Base-by-base conservation (phyloP, 2,797 vertebrate genomes). In the Sebastolobus altivelis region DNA sequence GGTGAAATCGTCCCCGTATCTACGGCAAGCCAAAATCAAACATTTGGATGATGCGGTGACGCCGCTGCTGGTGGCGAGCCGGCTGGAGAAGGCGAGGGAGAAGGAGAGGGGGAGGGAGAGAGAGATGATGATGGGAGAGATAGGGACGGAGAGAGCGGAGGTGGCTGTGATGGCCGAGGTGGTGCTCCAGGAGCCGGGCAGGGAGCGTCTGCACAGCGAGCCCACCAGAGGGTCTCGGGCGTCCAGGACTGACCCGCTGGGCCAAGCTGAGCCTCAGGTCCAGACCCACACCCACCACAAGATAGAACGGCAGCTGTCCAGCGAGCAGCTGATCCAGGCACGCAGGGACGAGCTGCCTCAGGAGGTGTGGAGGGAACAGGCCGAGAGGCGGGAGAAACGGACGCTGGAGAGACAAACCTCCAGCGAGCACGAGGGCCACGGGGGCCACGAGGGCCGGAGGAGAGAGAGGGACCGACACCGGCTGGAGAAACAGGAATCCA, bases 401-500 rank as follows among this genome's bases (percentile, higher is more conserved):
- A 94, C 94, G 0, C 83, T 95, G 27, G 96, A 97, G 80, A 94
- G 95, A 18, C 96, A 96, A 20, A 97, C 96, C 0, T 93, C 95
- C 25, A 93, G 93, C 7, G 96, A 97, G 86, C 95, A 95, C 61
- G 95, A 95, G 58, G 90, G 93, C 2, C 91, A 90, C 5, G 93
- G 87, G 12, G 58, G 81, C 73, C 94, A 93, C 3, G 95, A 93
- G 58, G 88, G 95, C 14, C 91, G 95, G 9, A 89, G 96, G 35
- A 94, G 94, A 13, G 97, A 97, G 59, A 88, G 95, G 7, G 97
- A 97, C 58, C 84, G 97, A 6, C 95, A 97, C 4, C 94, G 97
- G 18, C 38, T 96, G 83, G 97, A 98, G 67, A 94, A 96, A 27
- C 97, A 97, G 88, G 97, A 97, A 65, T 97, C 97, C 86, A 98